Evolutionary conservation across 2,888 invertebrate species (phyloP), one percentile per base, ranked within the genome.

Genomic region (Digitonthophagus gazella): DNA sequence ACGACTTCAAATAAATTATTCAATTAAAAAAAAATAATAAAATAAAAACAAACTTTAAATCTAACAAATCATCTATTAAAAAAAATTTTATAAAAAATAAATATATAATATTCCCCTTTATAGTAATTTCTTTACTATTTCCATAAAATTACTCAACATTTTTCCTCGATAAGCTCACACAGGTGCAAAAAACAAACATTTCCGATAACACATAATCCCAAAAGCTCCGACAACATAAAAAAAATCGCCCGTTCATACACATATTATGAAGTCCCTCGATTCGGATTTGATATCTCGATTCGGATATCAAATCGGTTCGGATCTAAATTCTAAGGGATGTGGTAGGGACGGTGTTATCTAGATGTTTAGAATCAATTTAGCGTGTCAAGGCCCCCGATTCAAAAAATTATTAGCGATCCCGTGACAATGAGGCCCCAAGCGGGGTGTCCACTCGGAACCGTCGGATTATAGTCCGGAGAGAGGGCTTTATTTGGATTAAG

Each of bases 391-490:
- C 55, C 22, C 67, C 58, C 64, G 44, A 65, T 65, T 70, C 22
- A 67, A 64, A 70, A 44, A 71, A 71, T 65, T 68, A 68, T 69
- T 68, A 67, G 66, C 65, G 64, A 63, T 65, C 57, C 66, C 28
- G 63, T 68, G n/a, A 64, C 61, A 69, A 69, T 55, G 65, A 64
- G 22, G 58, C n/a, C n/a, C n/a, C n/a, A n/a, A 65, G 68, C 18
- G 61, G 61, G 16, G 61, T 18, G 18, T 19, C 61, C 61, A 19
- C 61, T 61, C 18, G 18, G 61, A 61, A 61, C 20, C 28, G n/a
- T 20, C 8, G 61, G 61, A 61, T 61, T 61, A 61, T 61, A 61
- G 61, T 1, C 16, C 57, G 8, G 28, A 44, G 28, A 44, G 28
- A 44, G 19, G 18, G 61, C 61, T 61, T n/a, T 61, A 61, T 61